Conservation (phyloP, 2,113 vertebrate species). For the Rhinoptilus africanus region DNA sequence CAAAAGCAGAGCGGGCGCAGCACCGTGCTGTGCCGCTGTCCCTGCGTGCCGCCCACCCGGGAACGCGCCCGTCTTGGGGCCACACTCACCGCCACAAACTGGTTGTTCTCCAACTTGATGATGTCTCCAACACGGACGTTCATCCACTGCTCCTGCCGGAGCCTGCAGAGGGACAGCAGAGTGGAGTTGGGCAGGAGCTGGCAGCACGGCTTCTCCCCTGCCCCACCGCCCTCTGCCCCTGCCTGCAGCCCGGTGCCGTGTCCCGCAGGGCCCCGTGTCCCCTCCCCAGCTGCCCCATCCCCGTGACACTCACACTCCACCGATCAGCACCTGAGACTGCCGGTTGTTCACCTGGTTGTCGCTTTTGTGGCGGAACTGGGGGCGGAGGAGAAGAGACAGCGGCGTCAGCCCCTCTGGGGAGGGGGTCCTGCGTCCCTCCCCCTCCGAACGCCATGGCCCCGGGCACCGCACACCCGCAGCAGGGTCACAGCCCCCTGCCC, state of each 20-base stretch:
- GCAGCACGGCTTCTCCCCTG: not conserved
- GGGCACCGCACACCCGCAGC: not conserved
- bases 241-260: fast-evolving
- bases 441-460: fast-evolving
- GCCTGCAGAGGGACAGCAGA: constrained; percentile 64
- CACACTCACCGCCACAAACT: constrained; percentile 87
- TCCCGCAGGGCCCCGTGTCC: fast-evolving
- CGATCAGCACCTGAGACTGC: constrained; percentile 93
- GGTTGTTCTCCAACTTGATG: constrained; percentile 95
- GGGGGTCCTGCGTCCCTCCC: fast-evolving
- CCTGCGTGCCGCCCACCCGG: not conserved
- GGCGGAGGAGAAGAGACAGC: not conserved
- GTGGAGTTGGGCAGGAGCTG: not conserved
- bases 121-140: constrained; percentile 93
- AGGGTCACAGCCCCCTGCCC: not conserved
- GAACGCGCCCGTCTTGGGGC: fast-evolving
- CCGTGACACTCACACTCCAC: constrained; percentile 82
- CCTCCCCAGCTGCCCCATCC: not conserved
- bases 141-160: constrained; percentile 94
- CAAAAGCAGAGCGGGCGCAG: fast-evolving
- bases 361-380: constrained; percentile 94
- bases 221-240: not conserved
- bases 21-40: too few relatives aligned
- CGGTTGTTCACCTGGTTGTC: constrained; percentile 97
- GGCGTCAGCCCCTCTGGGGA: not conserved